Evolutionary conservation across 2,888 invertebrate species (phyloP), one percentile per base, ranked within the genome.

Genomic region (Mythimna vitellina): DNA sequence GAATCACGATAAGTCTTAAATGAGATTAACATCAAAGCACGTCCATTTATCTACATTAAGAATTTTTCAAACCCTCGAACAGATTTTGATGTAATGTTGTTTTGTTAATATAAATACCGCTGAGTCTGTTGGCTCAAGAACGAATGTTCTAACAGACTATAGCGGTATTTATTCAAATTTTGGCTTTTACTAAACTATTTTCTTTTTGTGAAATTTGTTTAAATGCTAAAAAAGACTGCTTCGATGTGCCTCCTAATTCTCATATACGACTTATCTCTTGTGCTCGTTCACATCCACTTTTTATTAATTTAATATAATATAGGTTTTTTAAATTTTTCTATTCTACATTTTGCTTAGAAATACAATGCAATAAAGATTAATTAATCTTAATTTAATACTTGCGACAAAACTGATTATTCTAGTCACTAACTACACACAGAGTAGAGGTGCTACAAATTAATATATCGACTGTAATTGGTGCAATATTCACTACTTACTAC

Each of bases 81-180:
- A 4, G 56, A 62, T 67, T 75, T 70, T 66, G 66, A 42, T 25
- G 32, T 62, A 60, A 63, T 63, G 20, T 73, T 66, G 49, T 65
- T 61, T 60, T 54, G 62, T 29, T 65, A 67, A 62, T 82, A 81
- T 92, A 94, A 95, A 94, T 93, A 93, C 94, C 92, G 88, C 86
- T 87, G 89, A 92, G 92, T 93, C 94, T 95, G 95, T 89, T 93
- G 95, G 96, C 95, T 96, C 96, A 95, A 94, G 95, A 95, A 95
- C 95, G 70, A 42, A 78, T 65, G 94, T 95, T 95, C 95, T 93
- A 93, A 92, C 95, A 95, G 95, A 92, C 93, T 89, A 86, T 83
- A 87, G 86, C 88, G 92, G 94, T 93, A 89, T 95, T 94, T 94
- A 93, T 90, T 88, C 76, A 75, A 77, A 65, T 86, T 83, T 76